Evolutionary conservation across 2,888 invertebrate species (phyloP), one percentile per base, ranked within the genome.

Genomic region (Acholoe squamosa): DNA sequence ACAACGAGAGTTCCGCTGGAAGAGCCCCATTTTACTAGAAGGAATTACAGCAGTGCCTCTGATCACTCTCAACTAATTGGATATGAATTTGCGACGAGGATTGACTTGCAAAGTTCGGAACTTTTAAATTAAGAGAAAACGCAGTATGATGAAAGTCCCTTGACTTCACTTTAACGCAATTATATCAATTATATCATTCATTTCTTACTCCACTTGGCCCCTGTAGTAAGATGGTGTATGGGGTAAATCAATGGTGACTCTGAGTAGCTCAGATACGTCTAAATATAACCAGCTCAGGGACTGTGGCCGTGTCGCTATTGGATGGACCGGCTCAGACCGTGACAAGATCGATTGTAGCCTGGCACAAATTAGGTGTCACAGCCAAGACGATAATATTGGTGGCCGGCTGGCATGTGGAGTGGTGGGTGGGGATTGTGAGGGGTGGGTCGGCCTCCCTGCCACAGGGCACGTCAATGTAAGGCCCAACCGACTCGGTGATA

Each of bases 301-400:
- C 71, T 28, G 14, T 25, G 31, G 71, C 28, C 71, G 28, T 71
- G 71, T 28, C 25, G 71, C 28, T 28, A 31, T 71, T 71, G 71
- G 28, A 31, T 28, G 31, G 28, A 14, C 31, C 71, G 28, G 71
- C 31, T 28, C 28, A 71, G 7, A 31, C 71, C 71, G 71, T 28
- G 71, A 71, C 28, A 28, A 71, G 71, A 71, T 71, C 71, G 71
- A 71, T 71, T 25, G 28, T 28, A 71, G 28, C 71, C 71, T 28
- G 3, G 28, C 71, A 25, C 71, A 71, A 71, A 71, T 71, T 71
- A 71, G 71, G 71, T 71, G 71, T 71, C 71, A 71, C 28, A n/a
- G 71, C 14, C 5, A 1, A 28, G 71, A 25, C 71, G 71, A 71
- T 71, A 25, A 71, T 71, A 31, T 71, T 28, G 71, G 71, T 25